phyloP scores from a whole-genome alignment of 1,140 invertebrate genomes.

The Aradophagus sp. region DNA sequence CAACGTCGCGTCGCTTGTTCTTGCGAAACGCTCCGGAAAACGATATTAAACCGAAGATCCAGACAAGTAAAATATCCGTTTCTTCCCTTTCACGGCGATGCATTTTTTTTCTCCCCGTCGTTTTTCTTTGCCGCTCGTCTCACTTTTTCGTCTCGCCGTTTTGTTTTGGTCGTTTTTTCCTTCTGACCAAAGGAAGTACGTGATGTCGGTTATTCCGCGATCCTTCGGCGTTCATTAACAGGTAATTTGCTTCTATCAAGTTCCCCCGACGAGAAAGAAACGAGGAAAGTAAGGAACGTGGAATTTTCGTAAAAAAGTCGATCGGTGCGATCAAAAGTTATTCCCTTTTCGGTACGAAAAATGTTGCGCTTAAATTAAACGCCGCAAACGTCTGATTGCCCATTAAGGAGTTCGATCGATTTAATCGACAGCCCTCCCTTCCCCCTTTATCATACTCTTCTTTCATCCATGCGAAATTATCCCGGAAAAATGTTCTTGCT shows the following conservation, averaged over 20 bases:
- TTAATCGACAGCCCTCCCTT: slow-evolving; percentile 8
- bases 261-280: slow-evolving; percentile 12
- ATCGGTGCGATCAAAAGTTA: slow-evolving; percentile 45
- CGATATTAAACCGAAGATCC: too few species aligned
- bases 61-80: too few species aligned
- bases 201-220: slow-evolving; percentile 37
- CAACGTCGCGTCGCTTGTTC: too few species aligned
- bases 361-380: slow-evolving; percentile 28
- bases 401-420: slow-evolving; percentile 4
- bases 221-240: slow-evolving; percentile 37
- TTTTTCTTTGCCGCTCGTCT: slow-evolving; percentile 35
- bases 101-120: neutral
- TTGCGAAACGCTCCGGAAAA: too few species aligned
- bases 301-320: slow-evolving; percentile 44
- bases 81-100: too few species aligned
- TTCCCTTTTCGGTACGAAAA: slow-evolving; percentile 26
- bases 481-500: slow-evolving; percentile 5
- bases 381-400: slow-evolving; percentile 21
- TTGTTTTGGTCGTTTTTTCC: too few species aligned
- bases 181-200: slow-evolving; percentile 16
- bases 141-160: too few species aligned
- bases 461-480: slow-evolving; percentile 3
- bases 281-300: slow-evolving; percentile 20
- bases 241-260: slow-evolving; percentile 44
- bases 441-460: neutral